Base-by-base conservation (phyloP, 1,140 invertebrate genomes). In the Drosophila elegans region DNA sequence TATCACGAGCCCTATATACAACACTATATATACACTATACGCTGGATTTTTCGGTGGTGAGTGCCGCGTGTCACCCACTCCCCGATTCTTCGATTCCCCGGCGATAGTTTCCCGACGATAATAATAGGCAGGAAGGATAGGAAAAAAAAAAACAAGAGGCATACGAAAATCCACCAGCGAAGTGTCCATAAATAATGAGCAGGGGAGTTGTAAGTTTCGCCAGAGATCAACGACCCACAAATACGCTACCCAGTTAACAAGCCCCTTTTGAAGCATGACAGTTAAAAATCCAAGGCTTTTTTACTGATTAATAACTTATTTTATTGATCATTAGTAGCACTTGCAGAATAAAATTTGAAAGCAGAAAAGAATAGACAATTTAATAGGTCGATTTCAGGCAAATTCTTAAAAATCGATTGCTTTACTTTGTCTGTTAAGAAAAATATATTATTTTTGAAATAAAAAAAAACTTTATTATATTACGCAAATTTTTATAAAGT, bases 41-140 rank as follows among this genome's bases (percentile, higher is more conserved):
- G 13, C 63, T 46, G 51, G 49, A 60, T 57, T 32, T 59, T 60
- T 25, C 36, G 68, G 68, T 71, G 68, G 68, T 71, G 68, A 71
- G 68, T 71, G 68, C 68, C 68, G 68, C 68, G 68, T 71, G 68
- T 71, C 68, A 71, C 49, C 34, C 49, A 52, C 49, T 52, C 51
- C 36, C 60, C 21, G 21, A n/a, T 29, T 62, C 13, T 21, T 27
- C 34, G 62, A 48, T 48, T 62, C 27, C 59, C 32, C 29, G 63
- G 44, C 44, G 66, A 71, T 71, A 71, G 66, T 71, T 52, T 36
- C 13, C 21, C 44, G 21, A 13, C 42, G 52, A 71, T 71, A 71
- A 71, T 71, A 71, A 71, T 69, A 69, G 67, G 39, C 66, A 69
- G 62, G 21, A 54, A n/a, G 32, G 10, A 3, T 27, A 7, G 25